Percentiles rank a stretch among this genome's conserved stretches.
These are phyloP conservation scores for Onychomys leucogaster DNA, from an alignment of 2,797 vertebrate genomes.

Conservation along the genomic window DNA sequence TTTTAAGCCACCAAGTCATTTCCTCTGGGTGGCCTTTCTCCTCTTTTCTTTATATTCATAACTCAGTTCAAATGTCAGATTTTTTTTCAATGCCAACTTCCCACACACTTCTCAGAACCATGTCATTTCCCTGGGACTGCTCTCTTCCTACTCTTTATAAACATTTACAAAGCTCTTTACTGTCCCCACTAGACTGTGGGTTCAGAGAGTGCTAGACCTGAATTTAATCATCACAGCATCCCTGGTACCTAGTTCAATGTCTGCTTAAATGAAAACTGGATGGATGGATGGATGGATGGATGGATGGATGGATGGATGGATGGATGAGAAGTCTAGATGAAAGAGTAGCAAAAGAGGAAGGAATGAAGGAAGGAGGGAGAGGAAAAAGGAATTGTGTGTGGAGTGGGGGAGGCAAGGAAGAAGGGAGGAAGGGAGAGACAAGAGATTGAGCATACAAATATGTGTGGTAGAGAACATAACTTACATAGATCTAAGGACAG, in stretches of 20 bases:
- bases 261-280: background rate
- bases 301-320: background rate
- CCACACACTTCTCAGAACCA: background rate
- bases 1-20: slow-evolving; percentile 52
- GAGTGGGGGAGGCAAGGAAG: too few relatives aligned
- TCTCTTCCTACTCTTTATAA: slow-evolving; percentile 17
- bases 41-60: background rate
- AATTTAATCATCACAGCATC: background rate
- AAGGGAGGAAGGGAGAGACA: background rate
- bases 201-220: background rate
- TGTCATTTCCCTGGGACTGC: background rate
- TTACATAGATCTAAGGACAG: background rate
- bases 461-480: background rate
- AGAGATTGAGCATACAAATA: background rate
- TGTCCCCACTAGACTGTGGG: background rate
- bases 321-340: background rate
- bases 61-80: slow-evolving; percentile 53
- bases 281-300: too few relatives aligned
- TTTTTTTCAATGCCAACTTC: slow-evolving; percentile 34
- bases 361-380: background rate
- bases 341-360: background rate
- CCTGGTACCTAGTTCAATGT: background rate
- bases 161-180: slow-evolving; percentile 30
- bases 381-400: background rate
- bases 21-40: background rate